Base-by-base conservation (phyloP, 1,140 invertebrate genomes). In the Tribolium castaneum region DNA sequence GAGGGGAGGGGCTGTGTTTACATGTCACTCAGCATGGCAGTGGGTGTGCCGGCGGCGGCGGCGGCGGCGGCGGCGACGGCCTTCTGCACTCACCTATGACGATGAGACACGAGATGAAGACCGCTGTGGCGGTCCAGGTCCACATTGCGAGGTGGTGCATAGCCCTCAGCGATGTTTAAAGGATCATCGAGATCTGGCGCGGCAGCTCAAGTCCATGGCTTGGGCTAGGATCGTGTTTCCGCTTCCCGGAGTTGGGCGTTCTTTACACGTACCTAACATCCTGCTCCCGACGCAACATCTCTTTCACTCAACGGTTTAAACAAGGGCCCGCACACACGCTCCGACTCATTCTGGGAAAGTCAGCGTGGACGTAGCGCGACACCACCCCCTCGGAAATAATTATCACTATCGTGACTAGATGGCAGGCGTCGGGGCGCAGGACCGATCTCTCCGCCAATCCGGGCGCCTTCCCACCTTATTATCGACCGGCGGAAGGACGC, bases 1-100 rank as follows among this genome's bases (percentile, higher is more conserved):
- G 75, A 82, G 83, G 83, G 83, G 83, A 86, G 81, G 83, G 83
- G 85, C 84, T 80, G 76, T 86, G 85, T 86, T 86, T 86, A 86
- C 85, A 85, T 84, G 80, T 79, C 78, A 77, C 71, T 81, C 81
- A 80, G 80, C 81, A 77, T 82, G 80, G 77, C 74, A 79, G 80
- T 85, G 83, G 84, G 83, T 83, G 83, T 86, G 84, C 81, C 81
- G 70, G 51, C 73, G 50, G 10, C 71, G 25, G 25, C 25, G 6
- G 25, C 5, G 25, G 25, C 25, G 25, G 25, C 25, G 25, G 25
- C 5, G 25, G 25, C 25, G 25, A 4, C 25, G 25, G 25, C 25
- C 25, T 30, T 30, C 25, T 6, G 25, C 25, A 30, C 82, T 82
- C 82, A 86, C 85, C 85, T 79, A 84, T 82, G 70, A 84, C 77